Base-by-base conservation (phyloP, 1,140 invertebrate species). In the Halictus rubicundus region DNA sequence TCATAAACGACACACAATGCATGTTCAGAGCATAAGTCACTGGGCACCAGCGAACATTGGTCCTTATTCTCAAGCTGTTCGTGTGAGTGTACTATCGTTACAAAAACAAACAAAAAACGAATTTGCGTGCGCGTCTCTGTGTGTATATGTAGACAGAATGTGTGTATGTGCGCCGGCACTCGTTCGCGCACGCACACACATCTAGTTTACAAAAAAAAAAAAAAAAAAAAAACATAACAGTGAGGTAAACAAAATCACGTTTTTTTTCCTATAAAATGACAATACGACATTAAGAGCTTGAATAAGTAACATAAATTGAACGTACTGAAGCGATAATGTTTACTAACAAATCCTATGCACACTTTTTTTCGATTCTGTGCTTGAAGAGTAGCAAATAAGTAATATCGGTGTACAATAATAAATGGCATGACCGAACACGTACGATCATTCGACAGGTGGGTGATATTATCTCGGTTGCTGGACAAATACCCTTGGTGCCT, bases 11-110 rank as follows among this genome's bases (percentile, higher is more conserved):
- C 94, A 95, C 61, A 96, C 96, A 14, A 97, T 99, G 96, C 98
- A 99, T 92, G 98, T 99, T 39, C 98, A 99, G 92, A 96, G 97
- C 68, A 96, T 99, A 77, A 99, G 98, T 32, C 97, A 99, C 93
- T 99, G 98, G 98, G 98, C 98, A 7, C 98, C 98, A 8, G 97
- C 97, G 60, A 98, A 98, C 90, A 98, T 99, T 85, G 98, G 98
- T 21, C 98, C 98, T 46, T 99, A 99, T 91, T 99, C 98, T 90
- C 98, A 99, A 94, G 97, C 97, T 37, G 94, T 97, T 77, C 95
- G 95, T 93, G 97, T 97, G 90, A 90, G 90, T 89, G 68, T 65
- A 84, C 70, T 79, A 79, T 37, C 70, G 71, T 79, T 79, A 79
- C 32, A 32, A 32, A 32, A 32, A 52, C 16, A 52, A 49, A 57